Evolutionary conservation across 2,888 invertebrate genomes (phyloP), one percentile per base, ranked within the genome.

Genomic region (Hemistola chrysoprasaria): DNA sequence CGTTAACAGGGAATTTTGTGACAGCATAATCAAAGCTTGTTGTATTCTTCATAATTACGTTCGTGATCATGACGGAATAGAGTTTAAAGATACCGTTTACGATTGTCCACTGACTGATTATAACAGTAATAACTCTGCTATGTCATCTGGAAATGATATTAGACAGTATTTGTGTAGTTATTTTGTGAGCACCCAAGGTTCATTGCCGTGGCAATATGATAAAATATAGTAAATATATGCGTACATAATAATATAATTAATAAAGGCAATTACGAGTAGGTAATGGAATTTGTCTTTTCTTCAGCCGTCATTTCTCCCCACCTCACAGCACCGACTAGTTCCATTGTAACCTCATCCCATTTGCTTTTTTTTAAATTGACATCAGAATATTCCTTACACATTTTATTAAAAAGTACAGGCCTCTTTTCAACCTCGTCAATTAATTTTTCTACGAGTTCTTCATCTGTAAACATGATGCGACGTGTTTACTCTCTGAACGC

Each of bases 381-480:
- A n/a, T n/a, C n/a, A n/a, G n/a, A n/a, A n/a, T n/a, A n/a, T n/a
- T 28, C 28, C 11, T 28, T 11, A 11, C 28, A 11, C 28, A 28
- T 6, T 11, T 11, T 11, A 16, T 28, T 28, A 11, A 2, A 28
- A 11, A 11, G 11, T 11, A 11, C 3, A 11, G 28, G 11, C 6
- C 28, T 11, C 28, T 28, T 11, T 28, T 29, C 21, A 29, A 29
- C 21, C 29, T 29, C 29, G 8, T 29, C 29, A 29, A 27, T 27
- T 27, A 27, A 27, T 11, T 27, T 27, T 27, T 27, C 27, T 27
- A 27, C 11, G n/a, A 27, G 20, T 29, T 29, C 29, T 16, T 29
- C 29, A 6, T 29, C 20, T 29, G 29, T 29, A 29, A 20, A n/a
- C 29, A 29, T 29, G 20, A 29, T 29, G 29, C 8, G 29, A 29